Conservation (phyloP, 2,888 invertebrate species). For the Pollenia angustigena region DNA sequence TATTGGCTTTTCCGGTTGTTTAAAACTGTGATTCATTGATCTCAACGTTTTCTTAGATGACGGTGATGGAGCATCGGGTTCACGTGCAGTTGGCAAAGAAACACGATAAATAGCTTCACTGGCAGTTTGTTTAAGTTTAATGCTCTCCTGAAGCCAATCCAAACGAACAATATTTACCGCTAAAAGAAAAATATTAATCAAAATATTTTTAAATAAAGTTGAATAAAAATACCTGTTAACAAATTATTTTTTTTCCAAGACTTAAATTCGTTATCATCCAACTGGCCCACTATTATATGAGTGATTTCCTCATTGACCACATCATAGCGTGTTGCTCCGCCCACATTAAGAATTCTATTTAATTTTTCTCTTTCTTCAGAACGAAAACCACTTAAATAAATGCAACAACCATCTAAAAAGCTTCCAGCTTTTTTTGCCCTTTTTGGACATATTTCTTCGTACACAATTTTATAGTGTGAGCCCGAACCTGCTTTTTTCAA, state of each 20-base stretch:
- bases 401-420: constrained; percentile 95
- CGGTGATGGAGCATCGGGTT: constrained; percentile 86
- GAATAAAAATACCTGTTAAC: constrained; percentile 72
- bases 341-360: constrained; percentile 88
- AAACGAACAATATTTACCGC: constrained; percentile 86
- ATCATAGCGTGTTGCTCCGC: constrained; percentile 93
- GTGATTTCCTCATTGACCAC: constrained; percentile 90
- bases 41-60: constrained; percentile 85
- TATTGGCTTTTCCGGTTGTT: constrained; percentile 80
- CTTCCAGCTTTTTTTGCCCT: constrained; percentile 89
- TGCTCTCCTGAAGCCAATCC: constrained; percentile 91
- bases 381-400: constrained; percentile 89
- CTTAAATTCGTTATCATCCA: constrained; percentile 85
- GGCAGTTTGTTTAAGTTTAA: constrained; percentile 86
- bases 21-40: constrained; percentile 83
- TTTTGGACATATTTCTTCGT: constrained; percentile 86
- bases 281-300: constrained; percentile 91
- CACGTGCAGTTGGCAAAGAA: constrained; percentile 78
- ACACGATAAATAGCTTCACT: constrained; percentile 83
- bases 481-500: constrained; percentile 68
- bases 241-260: constrained; percentile 79
- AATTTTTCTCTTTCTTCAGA: constrained; percentile 88
- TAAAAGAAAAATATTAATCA: constrained; percentile 34
- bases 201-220: neutral
- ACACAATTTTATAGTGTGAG: constrained; percentile 74